Percentiles rank a stretch among this genome's conserved stretches.
Conservation (phyloP, 2,113 vertebrate genomes). For the Cettia cetti region DNA sequence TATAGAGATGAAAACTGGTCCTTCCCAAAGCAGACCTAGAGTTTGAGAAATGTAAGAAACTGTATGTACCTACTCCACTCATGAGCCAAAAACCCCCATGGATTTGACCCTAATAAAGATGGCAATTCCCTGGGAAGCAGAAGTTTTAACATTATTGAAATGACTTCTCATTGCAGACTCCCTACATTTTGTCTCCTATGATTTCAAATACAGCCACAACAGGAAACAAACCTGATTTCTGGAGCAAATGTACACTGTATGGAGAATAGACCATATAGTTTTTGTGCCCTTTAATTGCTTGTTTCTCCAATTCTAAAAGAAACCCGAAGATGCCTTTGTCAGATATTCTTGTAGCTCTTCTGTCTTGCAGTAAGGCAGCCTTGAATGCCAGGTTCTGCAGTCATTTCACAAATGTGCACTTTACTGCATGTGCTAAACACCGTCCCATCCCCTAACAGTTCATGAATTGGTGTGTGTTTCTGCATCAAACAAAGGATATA, state of each 20-base stretch:
- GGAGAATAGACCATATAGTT: not conserved
- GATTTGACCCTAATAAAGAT: not conserved
- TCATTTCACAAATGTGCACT: not conserved
- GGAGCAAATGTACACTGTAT: not conserved
- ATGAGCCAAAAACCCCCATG: rapidly evolving
- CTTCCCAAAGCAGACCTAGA: not conserved
- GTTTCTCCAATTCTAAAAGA: not conserved
- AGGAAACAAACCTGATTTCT: not conserved
- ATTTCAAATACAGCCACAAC: not conserved
- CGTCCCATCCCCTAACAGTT: not conserved
- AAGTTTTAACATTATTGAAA: not conserved
- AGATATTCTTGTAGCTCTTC: not conserved
- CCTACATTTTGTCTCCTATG: not conserved
- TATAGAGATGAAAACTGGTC: not conserved
- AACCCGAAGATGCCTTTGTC: not conserved
- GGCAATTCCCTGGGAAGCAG: not conserved
- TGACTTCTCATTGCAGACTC: not conserved
- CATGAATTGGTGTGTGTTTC: not conserved
- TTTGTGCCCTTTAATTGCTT: not conserved
- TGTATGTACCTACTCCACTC: not conserved
- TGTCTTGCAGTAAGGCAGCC: not conserved
- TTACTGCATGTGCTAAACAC: not conserved
- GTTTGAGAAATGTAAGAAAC: not conserved
- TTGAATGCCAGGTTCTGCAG: not conserved
- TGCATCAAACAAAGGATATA: not conserved